Conservation (phyloP, 1,140 invertebrate species). For the Phocides pigmalion region DNA sequence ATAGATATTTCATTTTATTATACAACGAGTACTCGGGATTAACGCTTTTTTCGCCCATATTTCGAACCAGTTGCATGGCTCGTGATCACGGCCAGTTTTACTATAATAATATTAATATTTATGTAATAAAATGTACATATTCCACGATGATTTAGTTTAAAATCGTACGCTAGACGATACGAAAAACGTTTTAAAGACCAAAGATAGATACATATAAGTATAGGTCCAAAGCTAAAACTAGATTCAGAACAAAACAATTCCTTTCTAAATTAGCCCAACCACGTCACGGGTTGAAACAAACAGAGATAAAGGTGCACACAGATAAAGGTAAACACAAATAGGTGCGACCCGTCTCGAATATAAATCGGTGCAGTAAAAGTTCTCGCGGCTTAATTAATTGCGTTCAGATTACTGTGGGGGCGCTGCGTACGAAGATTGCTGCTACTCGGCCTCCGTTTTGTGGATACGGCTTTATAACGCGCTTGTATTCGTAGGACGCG, state of each 20-base stretch:
- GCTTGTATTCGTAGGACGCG: background rate
- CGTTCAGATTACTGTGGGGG: constrained; percentile 53
- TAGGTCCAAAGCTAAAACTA: too few species aligned
- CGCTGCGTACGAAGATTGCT: constrained; percentile 34
- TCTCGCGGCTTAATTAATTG: constrained; percentile 71
- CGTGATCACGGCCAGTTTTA: too few species aligned
- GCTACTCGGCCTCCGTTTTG: constrained; percentile 11
- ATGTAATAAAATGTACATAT: too few species aligned
- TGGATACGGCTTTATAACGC: constrained; percentile 9
- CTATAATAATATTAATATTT: too few species aligned
- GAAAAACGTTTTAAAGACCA: too few species aligned
- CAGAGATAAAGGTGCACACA: constrained; percentile 49
- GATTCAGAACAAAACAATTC: background rate
- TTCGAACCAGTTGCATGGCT: too few species aligned
- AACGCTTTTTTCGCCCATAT: too few species aligned
- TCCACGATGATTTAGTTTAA: too few species aligned
- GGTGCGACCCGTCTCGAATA: constrained; percentile 54
- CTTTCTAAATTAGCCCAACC: constrained; percentile 25
- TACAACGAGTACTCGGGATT: too few species aligned
- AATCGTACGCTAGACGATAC: too few species aligned
- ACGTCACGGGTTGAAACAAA: constrained; percentile 34
- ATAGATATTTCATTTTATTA: too few species aligned
- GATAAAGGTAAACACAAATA: constrained; percentile 46
- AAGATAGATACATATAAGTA: too few species aligned
- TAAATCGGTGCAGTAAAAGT: constrained; percentile 70